These are phyloP conservation scores for Neoascia interrupta DNA, from an alignment of 2,888 invertebrate genomes.

Conservation along the genomic window DNA sequence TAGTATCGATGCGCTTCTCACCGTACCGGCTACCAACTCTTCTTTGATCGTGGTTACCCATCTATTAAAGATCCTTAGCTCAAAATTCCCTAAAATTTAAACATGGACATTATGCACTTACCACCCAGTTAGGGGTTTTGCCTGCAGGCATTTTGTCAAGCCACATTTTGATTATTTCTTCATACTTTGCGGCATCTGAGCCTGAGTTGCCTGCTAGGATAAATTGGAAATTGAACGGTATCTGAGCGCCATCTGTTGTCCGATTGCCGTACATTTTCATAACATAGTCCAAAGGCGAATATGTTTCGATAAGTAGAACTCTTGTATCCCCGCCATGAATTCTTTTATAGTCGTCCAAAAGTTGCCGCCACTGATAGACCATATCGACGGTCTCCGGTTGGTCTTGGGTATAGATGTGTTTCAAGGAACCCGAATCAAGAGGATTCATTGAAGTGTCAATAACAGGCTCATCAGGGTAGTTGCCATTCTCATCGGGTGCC, in stretches of 20 bases:
- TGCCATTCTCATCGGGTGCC: conserved; percentile 80
- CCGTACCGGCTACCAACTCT: conserved; percentile 85
- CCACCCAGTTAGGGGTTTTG: conserved; percentile 84
- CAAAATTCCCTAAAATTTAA: neutral
- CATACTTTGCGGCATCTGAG: conserved; percentile 81
- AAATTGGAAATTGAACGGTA: conserved; percentile 86
- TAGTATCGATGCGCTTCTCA: conserved; percentile 85
- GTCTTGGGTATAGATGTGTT: conserved; percentile 84
- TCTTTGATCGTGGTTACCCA: conserved; percentile 86
- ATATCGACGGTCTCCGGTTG: conserved; percentile 84
- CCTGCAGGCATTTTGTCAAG: conserved; percentile 81
- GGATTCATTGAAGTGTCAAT: conserved; percentile 79
- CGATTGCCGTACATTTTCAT: conserved; percentile 83
- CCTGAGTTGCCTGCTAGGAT: conserved; percentile 81
- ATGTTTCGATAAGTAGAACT: conserved; percentile 84
- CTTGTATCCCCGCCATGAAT: conserved; percentile 78
- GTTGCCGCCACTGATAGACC: conserved; percentile 84
- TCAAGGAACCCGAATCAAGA: conserved; percentile 81
- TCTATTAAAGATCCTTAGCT: no score
- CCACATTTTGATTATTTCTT: conserved; percentile 82
- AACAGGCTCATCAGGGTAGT: conserved; percentile 82
- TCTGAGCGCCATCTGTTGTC: conserved; percentile 80
- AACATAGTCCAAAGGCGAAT: conserved; percentile 80
- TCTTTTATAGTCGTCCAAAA: conserved; percentile 82
- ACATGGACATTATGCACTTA: conserved; percentile 77